Base-by-base conservation (phyloP, 2,797 vertebrate species). In the Halcyon badia region DNA sequence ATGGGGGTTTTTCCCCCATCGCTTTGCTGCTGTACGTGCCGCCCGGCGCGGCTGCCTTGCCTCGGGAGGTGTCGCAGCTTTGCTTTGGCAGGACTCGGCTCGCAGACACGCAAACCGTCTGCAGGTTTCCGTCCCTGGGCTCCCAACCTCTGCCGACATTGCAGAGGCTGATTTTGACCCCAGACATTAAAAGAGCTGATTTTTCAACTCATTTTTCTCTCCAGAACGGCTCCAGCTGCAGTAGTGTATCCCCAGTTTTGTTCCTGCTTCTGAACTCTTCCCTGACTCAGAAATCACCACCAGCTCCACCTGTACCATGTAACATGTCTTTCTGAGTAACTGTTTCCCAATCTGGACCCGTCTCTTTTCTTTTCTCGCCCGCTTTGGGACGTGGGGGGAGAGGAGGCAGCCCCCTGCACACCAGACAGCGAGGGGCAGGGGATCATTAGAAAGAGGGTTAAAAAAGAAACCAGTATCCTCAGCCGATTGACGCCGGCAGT, bases 301-400 rank as follows among this genome's bases (percentile, higher is more conserved):
- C 78, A 22, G 42, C 56, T n/a, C 11, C 1, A 4, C 10, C 14
- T 14, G 3, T 8, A 3, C 42, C 35, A 3, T 0, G 2, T 12
- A 37, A 14, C 3, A 4, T 18, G n/a, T n/a, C 39, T 28, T 37
- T 68, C 26, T 24, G 65, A 28, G 22, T 14, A 70, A 68, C 8
- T 2, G 3, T 10, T 78, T 68, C 83, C 68, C 35, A 7, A 4
- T 20, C 39, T 0, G 92, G 96, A 96, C 92, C 89, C 76, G 44
- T 35, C 96, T 92, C 52, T 57, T 42, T 33, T 52, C 57, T 54
- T 82, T 82, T 39, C 42, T 80, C 11, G 3, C 66, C 58, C 30
- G 33, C 51, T 78, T 68, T 11, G 28, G 51, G 35, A 14, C 6
- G 26, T 0, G 1, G 58, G 39, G 49, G 22, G 54, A 5, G n/a